These are phyloP conservation scores for Megaptera novaeangliae DNA, from an alignment of 2,113 vertebrate species.

Conservation along the genomic window DNA sequence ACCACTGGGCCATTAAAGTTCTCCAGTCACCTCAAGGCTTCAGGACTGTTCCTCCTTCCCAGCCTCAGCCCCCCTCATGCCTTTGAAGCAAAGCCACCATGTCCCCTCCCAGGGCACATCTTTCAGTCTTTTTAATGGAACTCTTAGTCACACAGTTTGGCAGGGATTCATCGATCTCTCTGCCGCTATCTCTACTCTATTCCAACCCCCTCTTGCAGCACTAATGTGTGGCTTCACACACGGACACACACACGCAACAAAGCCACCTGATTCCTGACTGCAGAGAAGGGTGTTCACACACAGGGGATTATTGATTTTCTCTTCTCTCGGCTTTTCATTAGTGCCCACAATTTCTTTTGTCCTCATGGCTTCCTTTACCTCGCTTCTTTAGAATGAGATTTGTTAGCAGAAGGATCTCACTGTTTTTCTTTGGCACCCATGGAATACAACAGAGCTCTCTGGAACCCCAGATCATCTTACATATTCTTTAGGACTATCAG, in stretches of 20 bases:
- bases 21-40: background rate
- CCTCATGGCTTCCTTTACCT: background rate
- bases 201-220: background rate
- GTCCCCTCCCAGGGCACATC: background rate
- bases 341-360: conserved; percentile 1
- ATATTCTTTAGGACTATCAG: background rate
- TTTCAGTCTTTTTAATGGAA: background rate
- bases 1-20: background rate
- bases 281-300: background rate
- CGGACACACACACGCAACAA: background rate
- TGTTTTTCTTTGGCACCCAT: background rate
- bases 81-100: background rate
- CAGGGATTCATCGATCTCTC: background rate
- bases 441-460: background rate
- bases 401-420: background rate
- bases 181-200: background rate
- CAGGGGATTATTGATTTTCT: conserved; percentile 38
- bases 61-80: background rate
- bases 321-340: conserved; percentile 48
- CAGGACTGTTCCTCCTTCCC: background rate
- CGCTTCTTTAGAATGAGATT: conserved; percentile 17
- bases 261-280: background rate
- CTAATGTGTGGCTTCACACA: background rate
- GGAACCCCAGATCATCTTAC: background rate
- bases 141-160: background rate